A percentile compares a stretch with the other conserved stretches of the same genome.
phyloP scores from a whole-genome alignment of 2,888 invertebrate genomes.

The Baccha elongata region DNA sequence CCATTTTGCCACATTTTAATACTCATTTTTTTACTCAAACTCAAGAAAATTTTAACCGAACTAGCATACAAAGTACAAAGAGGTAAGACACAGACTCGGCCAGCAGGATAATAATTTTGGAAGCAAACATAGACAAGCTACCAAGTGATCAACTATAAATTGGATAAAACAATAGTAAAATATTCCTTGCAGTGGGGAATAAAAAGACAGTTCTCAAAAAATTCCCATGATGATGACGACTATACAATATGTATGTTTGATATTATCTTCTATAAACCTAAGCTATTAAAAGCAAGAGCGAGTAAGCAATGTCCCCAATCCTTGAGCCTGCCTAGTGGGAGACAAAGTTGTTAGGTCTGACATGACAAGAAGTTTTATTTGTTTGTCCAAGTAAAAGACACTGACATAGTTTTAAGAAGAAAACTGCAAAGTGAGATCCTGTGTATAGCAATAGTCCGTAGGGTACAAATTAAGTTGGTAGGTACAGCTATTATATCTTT shows the following conservation, averaged over 20 bases:
- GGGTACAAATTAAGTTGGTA: conserved; percentile 45
- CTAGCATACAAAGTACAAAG: too few relatives aligned
- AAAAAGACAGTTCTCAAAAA: conserved; percentile 22
- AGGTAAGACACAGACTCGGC: too few relatives aligned
- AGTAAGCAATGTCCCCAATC: conserved; percentile 12
- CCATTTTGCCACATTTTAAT: too few relatives aligned
- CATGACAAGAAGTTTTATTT: conserved; percentile 60
- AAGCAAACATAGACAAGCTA: neutral
- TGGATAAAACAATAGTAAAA: conserved; percentile 5
- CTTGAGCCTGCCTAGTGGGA: neutral
- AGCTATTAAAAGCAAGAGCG: conserved; percentile 40
- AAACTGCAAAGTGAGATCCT: conserved; percentile 39
- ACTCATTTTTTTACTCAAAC: too few relatives aligned
- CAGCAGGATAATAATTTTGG: conserved; percentile 13
- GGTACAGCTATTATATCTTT: neutral
- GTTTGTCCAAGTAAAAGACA: conserved; percentile 39
- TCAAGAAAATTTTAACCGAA: too few relatives aligned
- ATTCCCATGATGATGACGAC: conserved; percentile 45
- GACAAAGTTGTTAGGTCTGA: conserved; percentile 9
- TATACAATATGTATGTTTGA: neutral
- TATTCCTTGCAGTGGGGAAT: neutral
- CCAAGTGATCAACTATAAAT: neutral
- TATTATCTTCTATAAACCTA: too few relatives aligned
- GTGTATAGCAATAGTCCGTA: conserved; percentile 38
- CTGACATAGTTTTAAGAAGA: conserved; percentile 30